phyloP scores from a whole-genome alignment of 2,888 invertebrate species.

The Ashinkailepas kermadecensis region DNA sequence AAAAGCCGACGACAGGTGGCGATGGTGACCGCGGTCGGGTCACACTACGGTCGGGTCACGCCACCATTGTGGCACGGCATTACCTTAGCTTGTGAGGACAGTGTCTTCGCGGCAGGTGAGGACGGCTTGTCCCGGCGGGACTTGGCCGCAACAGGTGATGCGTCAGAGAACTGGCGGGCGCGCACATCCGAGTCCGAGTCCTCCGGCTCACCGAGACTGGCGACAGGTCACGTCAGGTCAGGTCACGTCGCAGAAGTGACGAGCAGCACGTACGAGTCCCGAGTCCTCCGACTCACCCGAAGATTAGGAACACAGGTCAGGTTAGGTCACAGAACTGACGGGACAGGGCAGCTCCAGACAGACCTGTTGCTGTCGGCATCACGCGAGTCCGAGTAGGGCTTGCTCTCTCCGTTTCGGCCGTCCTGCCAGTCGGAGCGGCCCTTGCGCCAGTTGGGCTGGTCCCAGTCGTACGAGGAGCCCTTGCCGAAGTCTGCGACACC shows the following conservation, averaged over 20 bases:
- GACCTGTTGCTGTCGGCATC: conserved; percentile 16
- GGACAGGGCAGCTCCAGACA: no score
- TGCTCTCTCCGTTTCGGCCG: neutral
- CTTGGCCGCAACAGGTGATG: neutral
- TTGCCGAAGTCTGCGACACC: conserved; percentile 6
- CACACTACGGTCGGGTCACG: neutral
- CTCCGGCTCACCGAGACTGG: conserved; percentile 5
- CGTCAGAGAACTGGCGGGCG: neutral
- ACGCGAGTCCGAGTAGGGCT: conserved; percentile 5
- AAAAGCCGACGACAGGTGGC: neutral
- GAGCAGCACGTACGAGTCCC: no score
- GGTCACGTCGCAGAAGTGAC: no score
- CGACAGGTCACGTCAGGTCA: neutral
- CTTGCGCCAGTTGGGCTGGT: conserved; percentile 19
- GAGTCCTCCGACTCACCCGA: no score
- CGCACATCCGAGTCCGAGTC: neutral
- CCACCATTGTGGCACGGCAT: neutral
- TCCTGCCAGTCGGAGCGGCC: neutral
- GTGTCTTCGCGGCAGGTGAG: neutral
- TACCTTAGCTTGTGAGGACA: no score
- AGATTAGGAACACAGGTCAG: no score
- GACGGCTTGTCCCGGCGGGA: neutral
- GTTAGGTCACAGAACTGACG: no score
- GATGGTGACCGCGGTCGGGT: neutral
- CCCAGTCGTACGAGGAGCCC: conserved; percentile 22